phyloP scores from a whole-genome alignment of 1,140 invertebrate genomes.

The Drosophila arizonae region DNA sequence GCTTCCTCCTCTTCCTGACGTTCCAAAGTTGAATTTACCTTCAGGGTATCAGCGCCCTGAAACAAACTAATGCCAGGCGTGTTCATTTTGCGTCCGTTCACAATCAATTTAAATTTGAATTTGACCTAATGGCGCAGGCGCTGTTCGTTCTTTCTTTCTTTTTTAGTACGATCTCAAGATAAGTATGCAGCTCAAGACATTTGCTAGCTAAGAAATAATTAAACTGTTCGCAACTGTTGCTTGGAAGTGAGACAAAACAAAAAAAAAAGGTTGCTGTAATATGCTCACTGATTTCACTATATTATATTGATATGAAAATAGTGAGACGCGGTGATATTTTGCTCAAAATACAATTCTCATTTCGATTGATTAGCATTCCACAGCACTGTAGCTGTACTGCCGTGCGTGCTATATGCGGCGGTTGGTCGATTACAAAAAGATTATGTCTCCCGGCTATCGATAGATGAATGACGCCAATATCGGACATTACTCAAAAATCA shows the following conservation, averaged over 20 bases:
- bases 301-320: background rate
- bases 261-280: background rate
- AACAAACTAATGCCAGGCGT: conserved; percentile 85
- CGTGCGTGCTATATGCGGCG: conserved; percentile 3
- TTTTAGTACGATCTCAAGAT: conserved; percentile 5
- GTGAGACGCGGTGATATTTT: background rate
- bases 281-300: background rate
- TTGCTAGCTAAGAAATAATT: background rate
- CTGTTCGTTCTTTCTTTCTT: conserved; percentile 11
- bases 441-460: background rate
- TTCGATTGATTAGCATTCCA: background rate
- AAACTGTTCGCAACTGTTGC: background rate
- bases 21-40: conserved; percentile 84
- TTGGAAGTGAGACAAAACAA: background rate
- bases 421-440: background rate
- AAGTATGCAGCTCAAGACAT: conserved; percentile 13
- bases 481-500: background rate
- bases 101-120: conserved; percentile 48
- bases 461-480: background rate
- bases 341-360: background rate
- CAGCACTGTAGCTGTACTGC: background rate
- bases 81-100: conserved; percentile 71
- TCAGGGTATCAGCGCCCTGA: conserved; percentile 84
- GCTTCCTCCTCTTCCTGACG: conserved; percentile 85
- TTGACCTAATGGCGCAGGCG: conserved; percentile 39